phyloP scores from a whole-genome alignment of 2,888 invertebrate genomes.

The Troilus luridus region DNA sequence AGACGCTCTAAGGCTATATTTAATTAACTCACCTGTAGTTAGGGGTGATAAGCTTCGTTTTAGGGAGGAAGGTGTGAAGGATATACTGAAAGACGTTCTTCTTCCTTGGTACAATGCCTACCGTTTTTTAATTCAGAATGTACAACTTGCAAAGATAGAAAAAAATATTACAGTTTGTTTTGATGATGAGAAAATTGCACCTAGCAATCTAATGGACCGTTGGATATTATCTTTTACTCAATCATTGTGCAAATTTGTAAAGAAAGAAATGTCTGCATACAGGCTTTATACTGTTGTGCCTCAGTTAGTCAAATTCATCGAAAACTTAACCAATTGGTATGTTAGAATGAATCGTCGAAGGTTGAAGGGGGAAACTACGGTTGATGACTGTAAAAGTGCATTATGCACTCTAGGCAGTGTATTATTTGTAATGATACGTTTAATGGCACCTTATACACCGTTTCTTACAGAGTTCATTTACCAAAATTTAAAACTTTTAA shows the following conservation, averaged over 20 bases:
- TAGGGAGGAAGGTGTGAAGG: constrained; percentile 96
- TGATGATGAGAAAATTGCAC: constrained; percentile 68
- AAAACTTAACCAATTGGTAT: constrained; percentile 99
- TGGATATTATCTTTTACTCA: constrained; percentile 99
- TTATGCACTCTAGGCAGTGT: constrained; percentile 91
- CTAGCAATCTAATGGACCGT: constrained; percentile 90
- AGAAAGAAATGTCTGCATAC: constrained; percentile 94
- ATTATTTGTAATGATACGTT: constrained; percentile 87
- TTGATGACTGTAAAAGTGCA: constrained; percentile 85
- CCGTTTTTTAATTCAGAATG: constrained; percentile 94
- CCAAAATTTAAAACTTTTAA: constrained; percentile 83
- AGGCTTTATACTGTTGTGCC: constrained; percentile 96
- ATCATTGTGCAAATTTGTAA: constrained; percentile 88
- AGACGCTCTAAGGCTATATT: constrained; percentile 94
- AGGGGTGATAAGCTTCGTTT: constrained; percentile 96
- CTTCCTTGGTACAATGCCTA: constrained; percentile 97
- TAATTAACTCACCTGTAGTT: constrained; percentile 98
- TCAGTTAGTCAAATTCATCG: constrained; percentile 93
- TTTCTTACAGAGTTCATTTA: constrained; percentile 97
- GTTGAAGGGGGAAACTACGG: constrained; percentile 91
- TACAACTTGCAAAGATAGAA: constrained; percentile 78
- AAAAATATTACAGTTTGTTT: constrained; percentile 67
- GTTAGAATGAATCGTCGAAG: constrained; percentile 96
- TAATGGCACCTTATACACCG: constrained; percentile 98
- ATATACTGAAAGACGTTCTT: constrained; percentile 97